Conservation (phyloP, 2,113 vertebrate species). For the Sapayoa aenigma region DNA sequence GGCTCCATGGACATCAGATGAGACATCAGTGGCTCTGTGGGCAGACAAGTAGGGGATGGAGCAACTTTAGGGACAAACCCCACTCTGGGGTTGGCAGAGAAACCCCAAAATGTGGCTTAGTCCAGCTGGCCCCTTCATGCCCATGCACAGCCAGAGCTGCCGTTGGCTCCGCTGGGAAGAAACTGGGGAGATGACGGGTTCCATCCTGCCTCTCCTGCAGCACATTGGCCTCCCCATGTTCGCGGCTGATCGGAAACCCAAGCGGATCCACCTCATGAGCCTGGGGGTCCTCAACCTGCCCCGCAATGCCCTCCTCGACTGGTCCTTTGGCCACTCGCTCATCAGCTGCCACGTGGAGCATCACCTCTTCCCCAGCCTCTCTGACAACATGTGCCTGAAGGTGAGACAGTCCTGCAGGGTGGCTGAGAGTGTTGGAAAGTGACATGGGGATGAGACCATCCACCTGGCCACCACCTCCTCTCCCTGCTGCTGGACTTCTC, state of each 20-base stretch:
- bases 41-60: not conserved
- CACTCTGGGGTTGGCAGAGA: not conserved
- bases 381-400: slow-evolving; percentile 95
- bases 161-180: not conserved
- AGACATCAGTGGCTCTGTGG: not conserved
- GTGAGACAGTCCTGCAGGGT: not conserved
- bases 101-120: not conserved
- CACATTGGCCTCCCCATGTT: slow-evolving; percentile 95
- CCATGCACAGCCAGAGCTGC: not conserved
- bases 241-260: slow-evolving; percentile 74
- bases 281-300: slow-evolving; percentile 89
- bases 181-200: rapidly evolving
- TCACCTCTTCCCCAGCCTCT: slow-evolving; percentile 90
- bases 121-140: rapidly evolving
- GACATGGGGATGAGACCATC: rapidly evolving
- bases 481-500: no score
- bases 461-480: not conserved
- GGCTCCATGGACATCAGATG: no score
- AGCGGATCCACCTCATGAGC: slow-evolving; percentile 87
- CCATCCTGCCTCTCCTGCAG: slow-evolving; percentile 49
- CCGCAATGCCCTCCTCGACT: slow-evolving; percentile 84
- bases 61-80: not conserved
- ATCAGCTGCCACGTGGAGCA: slow-evolving; percentile 96
- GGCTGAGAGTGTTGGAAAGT: not conserved
- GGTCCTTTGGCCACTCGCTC: slow-evolving; percentile 89